Evolutionary conservation across 2,113 vertebrate genomes (phyloP).

Genomic region (Tetrax tetrax): DNA sequence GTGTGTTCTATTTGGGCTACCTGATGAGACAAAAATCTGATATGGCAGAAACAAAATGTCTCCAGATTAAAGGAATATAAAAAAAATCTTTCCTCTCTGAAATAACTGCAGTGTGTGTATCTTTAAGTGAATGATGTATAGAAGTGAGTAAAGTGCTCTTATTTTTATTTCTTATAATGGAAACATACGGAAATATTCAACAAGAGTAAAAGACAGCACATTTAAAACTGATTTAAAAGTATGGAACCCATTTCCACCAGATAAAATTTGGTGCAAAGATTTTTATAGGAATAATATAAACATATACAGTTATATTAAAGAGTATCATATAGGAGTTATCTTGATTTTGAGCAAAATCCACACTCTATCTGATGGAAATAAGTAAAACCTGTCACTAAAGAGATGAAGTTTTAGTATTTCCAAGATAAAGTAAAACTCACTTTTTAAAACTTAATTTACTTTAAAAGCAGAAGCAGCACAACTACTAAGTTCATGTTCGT

Average conservation of each 20-base stretch:
- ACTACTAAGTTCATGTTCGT: background rate
- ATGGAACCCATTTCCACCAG: background rate
- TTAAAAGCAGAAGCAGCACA: background rate
- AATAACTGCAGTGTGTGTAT: background rate
- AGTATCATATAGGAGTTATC: background rate
- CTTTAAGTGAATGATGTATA: background rate
- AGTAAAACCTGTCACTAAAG: background rate
- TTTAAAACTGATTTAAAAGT: background rate
- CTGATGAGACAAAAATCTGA: background rate
- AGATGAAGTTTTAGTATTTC: background rate
- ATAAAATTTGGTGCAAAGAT: background rate
- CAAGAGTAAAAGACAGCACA: background rate
- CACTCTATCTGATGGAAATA: background rate
- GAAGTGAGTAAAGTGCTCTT: background rate
- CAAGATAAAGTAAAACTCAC: background rate
- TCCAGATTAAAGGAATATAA: background rate
- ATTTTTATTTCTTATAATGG: background rate
- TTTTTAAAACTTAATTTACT: background rate
- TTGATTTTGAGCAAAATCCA: background rate
- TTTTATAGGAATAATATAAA: background rate
- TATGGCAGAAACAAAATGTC: background rate
- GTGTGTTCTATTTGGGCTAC: background rate
- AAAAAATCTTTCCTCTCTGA: background rate
- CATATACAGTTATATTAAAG: background rate
- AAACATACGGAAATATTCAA: background rate